Conservation (phyloP, 1,140 invertebrate genomes). For the Megathymus violae region DNA sequence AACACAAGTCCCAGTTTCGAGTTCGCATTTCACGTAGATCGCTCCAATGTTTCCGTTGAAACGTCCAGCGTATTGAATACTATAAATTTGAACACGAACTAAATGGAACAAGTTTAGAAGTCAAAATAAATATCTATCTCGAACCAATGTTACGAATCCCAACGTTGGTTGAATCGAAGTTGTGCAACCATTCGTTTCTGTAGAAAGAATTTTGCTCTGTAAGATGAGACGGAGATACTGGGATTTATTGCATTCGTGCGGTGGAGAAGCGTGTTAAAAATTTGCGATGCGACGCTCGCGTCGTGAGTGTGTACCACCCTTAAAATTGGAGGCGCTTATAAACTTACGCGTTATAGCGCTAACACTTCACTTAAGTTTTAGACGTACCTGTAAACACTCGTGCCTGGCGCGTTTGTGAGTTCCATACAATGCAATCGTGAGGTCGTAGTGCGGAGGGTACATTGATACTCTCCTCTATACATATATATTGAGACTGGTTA, state of each 20-base stretch:
- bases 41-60: constrained; percentile 21
- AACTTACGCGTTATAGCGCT: background rate
- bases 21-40: constrained; percentile 24
- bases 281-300: constrained; percentile 27
- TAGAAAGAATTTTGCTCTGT: constrained; percentile 28
- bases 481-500: too few relatives aligned
- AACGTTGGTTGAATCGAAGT: constrained; percentile 24
- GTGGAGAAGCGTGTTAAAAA: constrained; percentile 29
- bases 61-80: constrained; percentile 20
- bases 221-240: constrained; percentile 43
- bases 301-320: constrained; percentile 1
- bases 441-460: too few relatives aligned
- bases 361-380: background rate
- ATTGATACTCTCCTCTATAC: too few relatives aligned
- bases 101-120: constrained; percentile 35
- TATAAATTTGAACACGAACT: constrained; percentile 29
- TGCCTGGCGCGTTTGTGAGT: too few relatives aligned
- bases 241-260: constrained; percentile 51
- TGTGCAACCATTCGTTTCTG: constrained; percentile 29
- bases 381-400: background rate
- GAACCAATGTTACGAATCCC: constrained; percentile 31
- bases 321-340: constrained; percentile 6
- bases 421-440: too few relatives aligned
- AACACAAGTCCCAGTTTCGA: constrained; percentile 10
- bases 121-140: constrained; percentile 36